Evolutionary conservation across 2,888 invertebrate genomes (phyloP).

Genomic region (Meiosimyza platycephala): DNA sequence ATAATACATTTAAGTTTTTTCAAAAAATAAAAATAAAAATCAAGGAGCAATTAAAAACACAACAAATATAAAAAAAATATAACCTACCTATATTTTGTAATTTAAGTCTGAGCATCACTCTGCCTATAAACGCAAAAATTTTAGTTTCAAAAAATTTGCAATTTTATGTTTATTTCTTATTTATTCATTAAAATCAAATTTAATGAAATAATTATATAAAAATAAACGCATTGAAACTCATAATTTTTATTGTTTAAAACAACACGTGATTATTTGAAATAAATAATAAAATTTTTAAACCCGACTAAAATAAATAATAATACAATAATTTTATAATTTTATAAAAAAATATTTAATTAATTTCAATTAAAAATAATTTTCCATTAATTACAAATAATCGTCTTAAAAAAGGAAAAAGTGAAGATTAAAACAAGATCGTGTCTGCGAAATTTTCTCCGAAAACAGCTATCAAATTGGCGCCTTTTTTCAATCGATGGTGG

Average conservation of each 20-base stretch:
- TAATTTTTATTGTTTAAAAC: conserved; percentile 40
- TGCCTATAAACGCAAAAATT: too few species aligned
- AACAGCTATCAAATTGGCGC: conserved; percentile 13
- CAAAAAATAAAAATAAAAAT: neutral
- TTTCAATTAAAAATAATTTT: conserved; percentile 5
- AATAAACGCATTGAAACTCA: neutral
- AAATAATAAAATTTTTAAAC: conserved; percentile 49
- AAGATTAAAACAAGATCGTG: neutral
- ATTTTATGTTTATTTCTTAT: conserved; percentile 25
- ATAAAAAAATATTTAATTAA: neutral
- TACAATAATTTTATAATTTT: conserved; percentile 6
- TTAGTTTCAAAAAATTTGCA: too few species aligned
- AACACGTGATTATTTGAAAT: conserved; percentile 46
- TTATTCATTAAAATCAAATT: conserved; percentile 34
- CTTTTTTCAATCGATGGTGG: neutral
- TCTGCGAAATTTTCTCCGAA: neutral
- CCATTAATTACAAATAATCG: conserved; percentile 1
- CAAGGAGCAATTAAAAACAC: neutral
- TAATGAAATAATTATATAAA: conserved; percentile 31
- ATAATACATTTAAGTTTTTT: neutral
- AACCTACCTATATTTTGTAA: conserved; percentile 13
- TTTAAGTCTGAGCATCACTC: neutral
- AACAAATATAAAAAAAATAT: conserved; percentile 19
- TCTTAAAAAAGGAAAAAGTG: neutral
- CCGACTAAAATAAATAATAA: conserved; percentile 25